Percentiles rank a stretch among this genome's conserved stretches.
phyloP scores from a whole-genome alignment of 2,888 invertebrate genomes.

The Sericinus montela region DNA sequence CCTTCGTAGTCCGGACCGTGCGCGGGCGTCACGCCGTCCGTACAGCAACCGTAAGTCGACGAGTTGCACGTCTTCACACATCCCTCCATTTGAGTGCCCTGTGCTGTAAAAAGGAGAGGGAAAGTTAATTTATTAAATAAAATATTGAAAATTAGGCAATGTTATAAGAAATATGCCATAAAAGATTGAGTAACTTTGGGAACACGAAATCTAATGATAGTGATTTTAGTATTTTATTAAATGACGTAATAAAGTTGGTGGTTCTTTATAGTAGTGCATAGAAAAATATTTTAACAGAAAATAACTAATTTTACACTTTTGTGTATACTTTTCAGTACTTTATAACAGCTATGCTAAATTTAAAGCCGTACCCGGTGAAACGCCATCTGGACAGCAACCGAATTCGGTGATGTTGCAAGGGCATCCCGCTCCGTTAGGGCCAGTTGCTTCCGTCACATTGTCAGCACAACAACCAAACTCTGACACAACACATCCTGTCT shows the following conservation, averaged over 20 bases:
- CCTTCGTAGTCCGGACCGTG: constrained; percentile 91
- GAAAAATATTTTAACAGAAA: no score
- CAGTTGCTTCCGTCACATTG: constrained; percentile 79
- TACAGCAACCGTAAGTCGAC: constrained; percentile 91
- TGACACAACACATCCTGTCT: constrained; percentile 63
- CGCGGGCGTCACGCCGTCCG: constrained; percentile 89
- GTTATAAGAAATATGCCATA: no score
- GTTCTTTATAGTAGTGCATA: no score
- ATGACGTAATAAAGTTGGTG: no score
- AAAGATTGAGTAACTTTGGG: no score
- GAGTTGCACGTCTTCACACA: constrained; percentile 85
- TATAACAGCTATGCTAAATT: neutral
- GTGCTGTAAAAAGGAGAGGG: constrained; percentile 57
- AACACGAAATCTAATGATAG: no score
- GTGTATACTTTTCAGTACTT: no score
- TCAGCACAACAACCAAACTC: constrained; percentile 89
- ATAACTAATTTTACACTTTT: no score
- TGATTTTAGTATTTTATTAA: no score
- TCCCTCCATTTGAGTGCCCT: constrained; percentile 85
- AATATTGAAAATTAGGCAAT: no score
- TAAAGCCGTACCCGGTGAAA: constrained; percentile 74
- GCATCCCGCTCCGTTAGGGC: constrained; percentile 83
- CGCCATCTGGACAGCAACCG: constrained; percentile 87
- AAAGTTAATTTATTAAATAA: no score
- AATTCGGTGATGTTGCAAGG: constrained; percentile 80